A percentile compares a stretch with the other conserved stretches of the same genome.
Conservation (phyloP, 1,140 invertebrate genomes). For the Lutraria rhynchaena region DNA sequence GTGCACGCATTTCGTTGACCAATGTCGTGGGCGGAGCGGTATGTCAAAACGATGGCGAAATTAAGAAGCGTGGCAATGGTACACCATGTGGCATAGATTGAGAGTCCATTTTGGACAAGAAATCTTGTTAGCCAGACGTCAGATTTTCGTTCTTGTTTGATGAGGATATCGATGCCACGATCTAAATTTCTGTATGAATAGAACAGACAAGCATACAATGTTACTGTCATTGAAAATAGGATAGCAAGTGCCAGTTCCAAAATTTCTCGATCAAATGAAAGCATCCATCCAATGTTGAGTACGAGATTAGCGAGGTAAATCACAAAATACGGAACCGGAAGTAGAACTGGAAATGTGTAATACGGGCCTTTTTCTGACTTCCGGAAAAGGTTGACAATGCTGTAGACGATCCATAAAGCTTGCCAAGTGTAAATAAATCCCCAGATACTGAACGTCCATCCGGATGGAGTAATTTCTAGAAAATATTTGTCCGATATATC, state of each 20-base stretch:
- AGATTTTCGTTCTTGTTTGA: conserved; percentile 8
- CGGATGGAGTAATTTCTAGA: conserved; percentile 74
- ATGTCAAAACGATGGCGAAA: conserved; percentile 66
- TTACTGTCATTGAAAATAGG: conserved; percentile 65
- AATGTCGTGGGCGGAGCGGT: conserved; percentile 38
- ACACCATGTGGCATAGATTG: conserved; percentile 76
- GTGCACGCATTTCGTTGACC: conserved; percentile 59
- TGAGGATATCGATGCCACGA: conserved; percentile 23
- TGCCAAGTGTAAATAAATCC: conserved; percentile 76
- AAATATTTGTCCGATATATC: conserved; percentile 69
- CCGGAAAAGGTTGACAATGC: conserved; percentile 66
- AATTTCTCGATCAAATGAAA: conserved; percentile 73
- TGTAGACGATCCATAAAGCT: conserved; percentile 68
- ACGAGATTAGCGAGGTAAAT: conserved; percentile 64
- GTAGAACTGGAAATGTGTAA: conserved; percentile 58
- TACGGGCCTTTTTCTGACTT: conserved; percentile 55
- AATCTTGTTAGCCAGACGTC: conserved; percentile 75
- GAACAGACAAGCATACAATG: conserved; percentile 68
- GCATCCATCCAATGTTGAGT: conserved; percentile 75
- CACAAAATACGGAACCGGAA: conserved; percentile 63
- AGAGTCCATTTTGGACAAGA: conserved; percentile 79
- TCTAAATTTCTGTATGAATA: conserved; percentile 65
- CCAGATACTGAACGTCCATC: conserved; percentile 79
- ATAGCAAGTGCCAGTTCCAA: conserved; percentile 61
- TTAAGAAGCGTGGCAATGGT: conserved; percentile 78